A percentile compares a stretch with the other conserved stretches of the same genome.
Conservation (phyloP, 2,797 vertebrate genomes). For the Microhierax caerulescens region DNA sequence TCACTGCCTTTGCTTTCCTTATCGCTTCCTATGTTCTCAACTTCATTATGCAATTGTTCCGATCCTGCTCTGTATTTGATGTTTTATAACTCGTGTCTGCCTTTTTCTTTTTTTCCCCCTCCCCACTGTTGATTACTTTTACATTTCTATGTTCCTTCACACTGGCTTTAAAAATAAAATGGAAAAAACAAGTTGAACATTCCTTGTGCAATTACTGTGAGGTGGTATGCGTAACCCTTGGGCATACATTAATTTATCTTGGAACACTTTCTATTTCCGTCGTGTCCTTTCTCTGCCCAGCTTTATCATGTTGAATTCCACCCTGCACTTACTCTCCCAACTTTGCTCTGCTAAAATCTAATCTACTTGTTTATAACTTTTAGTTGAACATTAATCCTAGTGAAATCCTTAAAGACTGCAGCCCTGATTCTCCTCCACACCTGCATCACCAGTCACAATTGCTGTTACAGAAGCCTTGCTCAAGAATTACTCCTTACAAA, state of each 20-base stretch:
- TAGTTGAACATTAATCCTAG: constrained; percentile 61
- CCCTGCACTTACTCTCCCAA: constrained; percentile 18
- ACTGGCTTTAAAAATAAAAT: constrained; percentile 49
- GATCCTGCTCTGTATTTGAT: constrained; percentile 38
- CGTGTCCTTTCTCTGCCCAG: constrained; percentile 31
- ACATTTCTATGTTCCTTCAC: constrained; percentile 32
- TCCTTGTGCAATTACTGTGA: constrained; percentile 51
- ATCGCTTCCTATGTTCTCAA: constrained; percentile 20
- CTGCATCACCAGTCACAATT: background rate
- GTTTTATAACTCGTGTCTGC: constrained; percentile 50
- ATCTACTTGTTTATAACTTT: background rate
- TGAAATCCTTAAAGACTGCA: background rate
- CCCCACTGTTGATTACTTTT: constrained; percentile 58
- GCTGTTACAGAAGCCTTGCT: background rate
- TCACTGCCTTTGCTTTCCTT: constrained; percentile 15
- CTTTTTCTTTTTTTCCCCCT: background rate
- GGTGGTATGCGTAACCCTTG: constrained; percentile 19
- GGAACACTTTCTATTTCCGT: constrained; percentile 61
- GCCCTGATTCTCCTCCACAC: background rate
- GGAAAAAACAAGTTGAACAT: background rate
- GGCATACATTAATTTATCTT: constrained; percentile 64
- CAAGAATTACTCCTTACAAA: background rate
- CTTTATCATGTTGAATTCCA: constrained; percentile 54
- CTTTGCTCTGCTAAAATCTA: constrained; percentile 16
- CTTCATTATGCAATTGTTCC: constrained; percentile 63